Conservation (phyloP, 2,113 vertebrate species). For the Panthera leo region DNA sequence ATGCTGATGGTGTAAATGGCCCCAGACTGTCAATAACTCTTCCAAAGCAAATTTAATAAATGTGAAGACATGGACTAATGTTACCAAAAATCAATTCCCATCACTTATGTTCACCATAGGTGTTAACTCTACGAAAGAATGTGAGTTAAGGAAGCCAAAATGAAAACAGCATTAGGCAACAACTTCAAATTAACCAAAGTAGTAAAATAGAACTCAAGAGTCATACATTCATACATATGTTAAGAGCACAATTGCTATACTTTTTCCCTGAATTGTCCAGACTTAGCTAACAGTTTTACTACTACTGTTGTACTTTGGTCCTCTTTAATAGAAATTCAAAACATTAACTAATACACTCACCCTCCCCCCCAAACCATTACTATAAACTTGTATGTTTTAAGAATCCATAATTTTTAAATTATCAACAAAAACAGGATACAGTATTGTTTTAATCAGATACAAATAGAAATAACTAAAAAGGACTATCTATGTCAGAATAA, state of each 20-base stretch:
- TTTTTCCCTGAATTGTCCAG: not conserved
- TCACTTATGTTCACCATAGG: not conserved
- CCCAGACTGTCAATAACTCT: not conserved
- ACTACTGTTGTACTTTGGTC: not conserved
- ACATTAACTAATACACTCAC: not conserved
- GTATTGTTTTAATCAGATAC: not conserved
- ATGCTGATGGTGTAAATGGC: not conserved
- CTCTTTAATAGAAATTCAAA: constrained; percentile 17
- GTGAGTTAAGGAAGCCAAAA: not conserved
- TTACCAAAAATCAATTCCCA: not conserved
- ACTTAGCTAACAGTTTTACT: not conserved
- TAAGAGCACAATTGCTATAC: not conserved
- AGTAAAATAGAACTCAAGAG: not conserved
- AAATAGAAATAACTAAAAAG: not conserved
- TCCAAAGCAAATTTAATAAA: constrained; percentile 32
- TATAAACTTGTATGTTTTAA: not conserved
- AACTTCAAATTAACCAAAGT: constrained; percentile 30
- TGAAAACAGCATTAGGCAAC: not conserved
- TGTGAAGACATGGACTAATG: not conserved
- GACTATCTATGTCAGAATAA: not conserved
- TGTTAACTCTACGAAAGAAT: constrained; percentile 3
- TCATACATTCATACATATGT: not conserved
- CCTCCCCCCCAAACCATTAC: not conserved
- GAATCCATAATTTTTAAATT: not conserved
- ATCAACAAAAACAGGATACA: not conserved